Conservation (phyloP, 2,888 invertebrate species). For the Apodemia zela region DNA sequence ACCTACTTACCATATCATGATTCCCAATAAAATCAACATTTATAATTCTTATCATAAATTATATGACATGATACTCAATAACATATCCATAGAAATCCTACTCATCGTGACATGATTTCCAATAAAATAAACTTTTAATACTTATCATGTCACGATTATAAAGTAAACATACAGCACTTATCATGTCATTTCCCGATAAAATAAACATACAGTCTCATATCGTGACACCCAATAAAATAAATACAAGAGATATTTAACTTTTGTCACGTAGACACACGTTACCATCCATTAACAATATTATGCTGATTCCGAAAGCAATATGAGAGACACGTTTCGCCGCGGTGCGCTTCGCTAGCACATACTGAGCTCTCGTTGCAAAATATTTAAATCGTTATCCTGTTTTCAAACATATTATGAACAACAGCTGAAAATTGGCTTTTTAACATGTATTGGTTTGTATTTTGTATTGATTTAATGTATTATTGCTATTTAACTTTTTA, state of each 20-base stretch:
- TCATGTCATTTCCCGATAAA: too few species aligned
- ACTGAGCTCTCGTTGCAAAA: conserved; percentile 21
- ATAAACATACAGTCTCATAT: background rate
- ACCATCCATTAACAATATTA: conserved; percentile 51
- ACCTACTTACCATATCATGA: too few species aligned
- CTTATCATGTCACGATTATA: too few species aligned
- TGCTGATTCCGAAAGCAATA: conserved; percentile 54
- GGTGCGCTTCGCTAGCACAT: conserved; percentile 24
- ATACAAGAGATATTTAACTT: conserved; percentile 43
- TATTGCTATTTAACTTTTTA: too few species aligned
- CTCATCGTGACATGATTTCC: too few species aligned
- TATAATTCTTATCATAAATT: too few species aligned
- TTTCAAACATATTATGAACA: conserved; percentile 26
- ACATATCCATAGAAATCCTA: too few species aligned
- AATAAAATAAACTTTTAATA: too few species aligned
- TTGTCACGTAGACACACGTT: conserved; percentile 54
- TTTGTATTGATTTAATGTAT: too few species aligned
- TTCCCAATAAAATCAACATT: too few species aligned
- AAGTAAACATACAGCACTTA: too few species aligned
- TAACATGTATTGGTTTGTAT: background rate
- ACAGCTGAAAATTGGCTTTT: background rate
- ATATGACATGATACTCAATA: too few species aligned
- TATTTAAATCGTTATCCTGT: conserved; percentile 26
- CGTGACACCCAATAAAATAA: background rate
- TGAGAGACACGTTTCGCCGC: conserved; percentile 37